Evolutionary conservation across 2,888 invertebrate species (phyloP), one percentile per base, ranked within the genome.

Genomic region (Sinotaia quadrata): DNA sequence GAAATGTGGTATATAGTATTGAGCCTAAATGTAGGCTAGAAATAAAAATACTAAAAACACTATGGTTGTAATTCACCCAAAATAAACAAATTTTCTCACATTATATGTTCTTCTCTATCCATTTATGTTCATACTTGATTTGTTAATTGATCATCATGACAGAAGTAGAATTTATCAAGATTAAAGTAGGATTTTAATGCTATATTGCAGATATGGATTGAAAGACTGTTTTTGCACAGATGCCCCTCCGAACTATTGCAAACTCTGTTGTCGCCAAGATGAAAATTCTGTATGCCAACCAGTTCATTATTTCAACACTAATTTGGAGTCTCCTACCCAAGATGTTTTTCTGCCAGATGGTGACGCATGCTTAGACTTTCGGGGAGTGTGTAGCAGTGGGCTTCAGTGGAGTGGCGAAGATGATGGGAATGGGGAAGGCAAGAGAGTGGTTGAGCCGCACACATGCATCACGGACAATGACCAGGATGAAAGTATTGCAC

Each of bases 181-280:
- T n/a, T n/a, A n/a, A n/a, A n/a, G n/a, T n/a, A n/a, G n/a, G n/a
- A n/a, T n/a, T n/a, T 47, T 2, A 47, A 21, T 47, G 21, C 8
- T 47, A 21, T 24, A 47, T 47, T 47, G 21, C 47, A 47, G 47
- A 18, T 47, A 31, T 7, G 65, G 65, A 2, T n/a, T 65, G 41
- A 24, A 44, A 18, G 56, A 56, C 56, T 65, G 65, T 33, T 56
- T 74, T n/a, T 81, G 81, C 70, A 8, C 47, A 8, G 36, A 34
- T 0, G 58, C 44, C 1, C 18, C 41, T 12, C 33, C 41, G 24
- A 36, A 73, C 57, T 61, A 67, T 31, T 83, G 83, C 66, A 68
- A 71, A 49, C 57, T 78, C 12, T 83, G 81, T 60, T 83, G 83
- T 62, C 58, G 52, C 21, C 37, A 67, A 33, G 18, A 31, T 4